Conservation (phyloP, 2,113 vertebrate species). For the Gila orcuttii region DNA sequence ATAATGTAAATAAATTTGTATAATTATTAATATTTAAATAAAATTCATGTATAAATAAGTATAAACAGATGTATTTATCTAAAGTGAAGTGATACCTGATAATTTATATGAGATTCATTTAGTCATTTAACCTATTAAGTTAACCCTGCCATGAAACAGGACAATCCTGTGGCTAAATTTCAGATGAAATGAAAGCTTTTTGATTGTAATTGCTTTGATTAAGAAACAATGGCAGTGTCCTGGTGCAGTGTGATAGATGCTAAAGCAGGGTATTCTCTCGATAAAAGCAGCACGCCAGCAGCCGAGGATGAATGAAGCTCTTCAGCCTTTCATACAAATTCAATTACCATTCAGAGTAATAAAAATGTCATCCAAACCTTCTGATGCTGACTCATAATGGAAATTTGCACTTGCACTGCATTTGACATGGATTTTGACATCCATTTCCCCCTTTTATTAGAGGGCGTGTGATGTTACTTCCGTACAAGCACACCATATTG, state of each 20-base stretch:
- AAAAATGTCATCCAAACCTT: conserved; percentile 2
- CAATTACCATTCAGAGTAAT: conserved; percentile 37
- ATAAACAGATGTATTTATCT: background rate
- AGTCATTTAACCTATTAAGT: background rate
- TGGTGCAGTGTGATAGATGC: background rate
- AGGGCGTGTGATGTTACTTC: background rate
- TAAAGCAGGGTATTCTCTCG: background rate
- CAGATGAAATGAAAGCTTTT: background rate
- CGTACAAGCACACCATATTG: background rate
- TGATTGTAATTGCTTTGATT: conserved; percentile 11
- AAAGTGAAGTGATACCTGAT: background rate
- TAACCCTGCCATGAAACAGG: background rate
- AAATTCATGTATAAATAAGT: background rate
- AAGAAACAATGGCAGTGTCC: background rate
- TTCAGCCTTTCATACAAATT: conserved; percentile 37
- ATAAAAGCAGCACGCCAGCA: conserved; percentile 32
- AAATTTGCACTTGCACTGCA: conserved; percentile 14
- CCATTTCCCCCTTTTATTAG: background rate
- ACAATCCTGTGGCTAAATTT: background rate
- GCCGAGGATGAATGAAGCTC: conserved; percentile 17
- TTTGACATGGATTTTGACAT: background rate
- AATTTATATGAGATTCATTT: background rate
- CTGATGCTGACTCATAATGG: conserved; percentile 35
- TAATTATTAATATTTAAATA: too few relatives aligned
- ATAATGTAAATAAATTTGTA: background rate